Evolutionary conservation across 2,888 invertebrate genomes (phyloP).

Genomic region (Lamellibrachia satsuma): DNA sequence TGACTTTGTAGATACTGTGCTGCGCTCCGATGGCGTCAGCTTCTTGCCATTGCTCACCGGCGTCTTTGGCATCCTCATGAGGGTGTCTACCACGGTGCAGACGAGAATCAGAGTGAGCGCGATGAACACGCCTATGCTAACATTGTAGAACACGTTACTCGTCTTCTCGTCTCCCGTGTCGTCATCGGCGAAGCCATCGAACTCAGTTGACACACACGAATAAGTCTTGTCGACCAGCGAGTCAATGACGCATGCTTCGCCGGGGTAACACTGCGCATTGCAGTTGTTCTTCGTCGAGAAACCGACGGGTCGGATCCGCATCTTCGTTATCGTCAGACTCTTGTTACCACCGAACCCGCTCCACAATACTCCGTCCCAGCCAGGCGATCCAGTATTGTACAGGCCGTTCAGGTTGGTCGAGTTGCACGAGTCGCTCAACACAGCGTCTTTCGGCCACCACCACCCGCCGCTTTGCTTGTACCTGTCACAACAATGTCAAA

Average conservation of each 20-base stretch:
- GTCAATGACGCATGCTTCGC: not conserved
- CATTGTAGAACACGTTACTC: not conserved
- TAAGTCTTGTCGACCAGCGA: not conserved
- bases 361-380: not conserved
- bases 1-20: too few relatives aligned
- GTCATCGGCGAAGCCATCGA: not conserved
- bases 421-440: not conserved
- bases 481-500: not conserved
- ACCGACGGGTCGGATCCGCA: not conserved
- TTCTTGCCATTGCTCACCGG: too few relatives aligned
- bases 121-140: not conserved
- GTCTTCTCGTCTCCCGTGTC: not conserved
- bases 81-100: too few relatives aligned
- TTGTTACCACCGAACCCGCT: not conserved
- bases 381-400: not conserved
- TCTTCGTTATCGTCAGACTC: not conserved
- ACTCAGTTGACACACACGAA: not conserved
- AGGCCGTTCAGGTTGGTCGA: not conserved
- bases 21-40: too few relatives aligned
- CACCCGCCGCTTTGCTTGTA: not conserved
- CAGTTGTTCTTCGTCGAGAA: not conserved
- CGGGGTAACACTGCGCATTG: not conserved
- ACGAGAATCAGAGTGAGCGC: not conserved
- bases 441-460: not conserved
- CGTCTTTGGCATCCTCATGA: too few relatives aligned